phyloP scores from a whole-genome alignment of 2,113 vertebrate species.

The Montifringilla adamsi region DNA sequence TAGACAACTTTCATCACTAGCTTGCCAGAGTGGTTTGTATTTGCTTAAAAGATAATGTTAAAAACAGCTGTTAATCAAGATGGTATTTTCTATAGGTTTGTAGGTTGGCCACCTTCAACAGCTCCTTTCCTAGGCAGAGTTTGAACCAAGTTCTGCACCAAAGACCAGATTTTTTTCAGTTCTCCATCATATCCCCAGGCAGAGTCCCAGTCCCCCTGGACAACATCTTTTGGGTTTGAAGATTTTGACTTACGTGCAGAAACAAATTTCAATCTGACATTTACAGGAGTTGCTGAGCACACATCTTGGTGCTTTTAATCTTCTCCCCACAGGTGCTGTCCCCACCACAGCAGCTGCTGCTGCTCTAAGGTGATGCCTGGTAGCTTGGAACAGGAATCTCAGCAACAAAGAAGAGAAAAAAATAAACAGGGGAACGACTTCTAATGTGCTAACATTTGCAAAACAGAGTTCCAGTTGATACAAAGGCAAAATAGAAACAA shows the following conservation, averaged over 20 bases:
- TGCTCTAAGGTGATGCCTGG: not conserved
- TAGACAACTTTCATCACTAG: not conserved
- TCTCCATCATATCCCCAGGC: not conserved
- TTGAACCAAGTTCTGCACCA: not conserved
- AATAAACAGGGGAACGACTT: not conserved
- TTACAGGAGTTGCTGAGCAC: not conserved
- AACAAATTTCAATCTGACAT: slow-evolving; percentile 20
- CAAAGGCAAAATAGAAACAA: not conserved
- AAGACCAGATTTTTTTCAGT: not conserved
- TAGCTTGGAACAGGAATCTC: not conserved
- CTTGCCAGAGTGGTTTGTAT: not conserved
- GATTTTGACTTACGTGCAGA: not conserved
- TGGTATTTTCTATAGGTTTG: not conserved
- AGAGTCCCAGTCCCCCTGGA: not conserved
- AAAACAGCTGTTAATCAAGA: not conserved
- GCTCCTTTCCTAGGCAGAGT: not conserved
- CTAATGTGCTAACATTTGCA: not conserved
- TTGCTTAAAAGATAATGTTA: not conserved
- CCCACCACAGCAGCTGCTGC: not conserved
- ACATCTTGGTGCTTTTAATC: not conserved
- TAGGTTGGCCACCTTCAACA: not conserved
- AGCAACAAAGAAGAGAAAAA: not conserved
- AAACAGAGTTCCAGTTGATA: not conserved
- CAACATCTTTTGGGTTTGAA: not conserved
- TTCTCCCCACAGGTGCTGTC: not conserved